A percentile compares a stretch with the other conserved stretches of the same genome.
These are phyloP conservation scores for Ischnura elegans DNA, from an alignment of 2,888 invertebrate species.

Conservation along the genomic window DNA sequence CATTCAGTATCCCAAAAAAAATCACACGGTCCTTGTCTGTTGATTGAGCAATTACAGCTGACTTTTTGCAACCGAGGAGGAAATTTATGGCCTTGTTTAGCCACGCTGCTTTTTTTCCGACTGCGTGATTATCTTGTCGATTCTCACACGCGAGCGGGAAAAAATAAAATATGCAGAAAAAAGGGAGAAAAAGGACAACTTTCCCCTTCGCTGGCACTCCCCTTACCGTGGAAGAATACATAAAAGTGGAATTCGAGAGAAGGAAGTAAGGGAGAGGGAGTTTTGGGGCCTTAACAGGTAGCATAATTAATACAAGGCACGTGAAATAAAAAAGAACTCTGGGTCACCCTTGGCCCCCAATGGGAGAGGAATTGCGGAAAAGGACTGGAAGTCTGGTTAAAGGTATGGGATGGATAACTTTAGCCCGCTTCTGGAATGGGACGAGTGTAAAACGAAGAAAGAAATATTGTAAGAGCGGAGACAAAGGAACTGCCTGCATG, in stretches of 20 bases:
- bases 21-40: not conserved
- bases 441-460: not conserved
- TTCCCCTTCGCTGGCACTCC: not conserved
- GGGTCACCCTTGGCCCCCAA: not conserved
- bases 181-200: no score
- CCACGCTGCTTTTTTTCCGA: not conserved
- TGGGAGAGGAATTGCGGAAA: not conserved
- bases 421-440: not conserved
- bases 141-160: slow-evolving; percentile 12
- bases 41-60: slow-evolving; percentile 24
- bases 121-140: slow-evolving; percentile 20
- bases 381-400: not conserved
- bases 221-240: not conserved
- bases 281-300: slow-evolving; percentile 16
- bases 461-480: not conserved
- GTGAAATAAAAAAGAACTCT: not conserved
- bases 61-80: not conserved
- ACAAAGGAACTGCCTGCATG: not conserved
- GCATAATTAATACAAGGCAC: not conserved
- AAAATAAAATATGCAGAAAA: not conserved
- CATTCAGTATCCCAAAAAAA: not conserved
- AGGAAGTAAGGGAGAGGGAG: not conserved
- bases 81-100: slow-evolving; percentile 6
- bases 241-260: not conserved
- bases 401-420: not conserved